Evolutionary conservation across 2,797 vertebrate species (phyloP), one percentile per base, ranked within the genome.

Genomic region (Phrynocephalus forsythii): DNA sequence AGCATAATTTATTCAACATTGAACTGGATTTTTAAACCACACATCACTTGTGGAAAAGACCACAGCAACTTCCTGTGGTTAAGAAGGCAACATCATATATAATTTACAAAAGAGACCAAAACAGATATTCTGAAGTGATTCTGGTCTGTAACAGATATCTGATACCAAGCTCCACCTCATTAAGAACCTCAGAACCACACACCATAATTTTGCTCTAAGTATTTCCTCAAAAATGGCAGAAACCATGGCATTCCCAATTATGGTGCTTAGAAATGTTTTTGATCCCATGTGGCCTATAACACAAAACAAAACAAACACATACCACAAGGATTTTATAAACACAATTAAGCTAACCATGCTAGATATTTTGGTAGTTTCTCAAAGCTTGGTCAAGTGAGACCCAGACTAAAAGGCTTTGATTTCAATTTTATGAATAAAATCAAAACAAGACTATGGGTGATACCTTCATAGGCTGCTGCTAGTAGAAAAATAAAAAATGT

Each of bases 61-160:
- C 66, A 67, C 79, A 30, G 6, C 9, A 28, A 44, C 75, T 92
- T 92, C 82, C 84, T 85, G 84, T 86, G 88, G 90, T 81, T 56
- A 60, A 82, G 30, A 9, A 87, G 78, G 44, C 87, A 92, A 82
- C n/a, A 24, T 28, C 20, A 24, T 3, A 5, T 82, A 18, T 75
- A 81, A 66, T 85, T 81, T 86, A 9, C 6, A 91, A 81, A 92
- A 79, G 56, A 90, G 91, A 44, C 67, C 48, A n/a, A 79, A 60
- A 60, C 67, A 87, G 44, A 33, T 91, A 71, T 79, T 87, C 78
- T 87, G 44, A 72, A 69, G 48, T 60, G 7, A 0, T 83, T 89
- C 82, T 86, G 86, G 56, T 87, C 89, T 90, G 71, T 84, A 69
- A 75, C 56, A 2, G 81, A 85, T 88, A 68, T 80, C 2, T 60